Conservation (phyloP, 2,797 vertebrate species). For the Clarias fuscus region DNA sequence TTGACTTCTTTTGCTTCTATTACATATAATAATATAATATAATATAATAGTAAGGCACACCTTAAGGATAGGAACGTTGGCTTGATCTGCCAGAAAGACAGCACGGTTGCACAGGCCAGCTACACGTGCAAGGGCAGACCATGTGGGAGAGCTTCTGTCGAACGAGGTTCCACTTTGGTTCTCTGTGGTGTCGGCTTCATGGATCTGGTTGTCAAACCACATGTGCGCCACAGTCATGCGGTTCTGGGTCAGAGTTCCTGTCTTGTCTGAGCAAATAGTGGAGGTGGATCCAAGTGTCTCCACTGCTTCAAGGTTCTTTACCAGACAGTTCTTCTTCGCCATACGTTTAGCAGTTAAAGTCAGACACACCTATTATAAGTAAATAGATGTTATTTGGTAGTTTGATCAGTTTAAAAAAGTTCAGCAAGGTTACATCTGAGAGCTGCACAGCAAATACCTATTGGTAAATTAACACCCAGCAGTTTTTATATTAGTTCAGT, state of each 20-base stretch:
- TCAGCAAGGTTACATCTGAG: neutral
- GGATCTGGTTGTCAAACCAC: slow-evolving; percentile 95
- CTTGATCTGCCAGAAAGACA: slow-evolving; percentile 91
- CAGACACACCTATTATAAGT: slow-evolving; percentile 31
- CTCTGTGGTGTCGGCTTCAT: slow-evolving; percentile 90
- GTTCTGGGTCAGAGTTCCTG: slow-evolving; percentile 90
- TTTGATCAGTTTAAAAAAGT: neutral
- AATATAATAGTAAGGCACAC: slow-evolving; percentile 66
- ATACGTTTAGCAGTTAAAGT: slow-evolving; percentile 91
- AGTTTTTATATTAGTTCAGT: too few species aligned
- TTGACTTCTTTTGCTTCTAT: neutral
- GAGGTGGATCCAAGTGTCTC: slow-evolving; percentile 93
- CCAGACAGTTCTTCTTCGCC: slow-evolving; percentile 96
- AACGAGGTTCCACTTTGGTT: slow-evolving; percentile 91
- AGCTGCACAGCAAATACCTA: neutral
- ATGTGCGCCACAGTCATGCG: slow-evolving; percentile 93
- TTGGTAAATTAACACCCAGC: neutral
- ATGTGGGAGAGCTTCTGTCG: slow-evolving; percentile 88
- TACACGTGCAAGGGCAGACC: slow-evolving; percentile 83
- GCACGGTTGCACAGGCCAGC: slow-evolving; percentile 95
- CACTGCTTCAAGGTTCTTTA: slow-evolving; percentile 95
- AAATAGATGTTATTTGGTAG: neutral
- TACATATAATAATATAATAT: neutral
- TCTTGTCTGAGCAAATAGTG: slow-evolving; percentile 92
- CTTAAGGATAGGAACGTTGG: slow-evolving; percentile 89